phyloP scores from a whole-genome alignment of 2,797 vertebrate species.

The Helostoma temminkii region DNA sequence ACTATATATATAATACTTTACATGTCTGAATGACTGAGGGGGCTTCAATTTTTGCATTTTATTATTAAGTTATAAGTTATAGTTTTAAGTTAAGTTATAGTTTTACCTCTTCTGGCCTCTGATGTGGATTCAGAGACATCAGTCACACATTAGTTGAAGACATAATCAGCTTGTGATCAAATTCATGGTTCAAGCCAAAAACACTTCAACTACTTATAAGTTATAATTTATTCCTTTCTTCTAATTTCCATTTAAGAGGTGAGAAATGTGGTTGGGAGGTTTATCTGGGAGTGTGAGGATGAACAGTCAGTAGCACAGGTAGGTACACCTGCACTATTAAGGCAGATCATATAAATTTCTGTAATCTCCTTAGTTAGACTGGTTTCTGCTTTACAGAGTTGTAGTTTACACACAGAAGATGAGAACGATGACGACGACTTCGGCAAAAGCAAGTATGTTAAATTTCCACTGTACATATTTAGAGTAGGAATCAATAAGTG shows the following conservation, averaged over 20 bases:
- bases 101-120: not conserved
- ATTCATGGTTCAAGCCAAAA: not conserved
- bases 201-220: not conserved
- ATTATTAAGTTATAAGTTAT: too few relatives aligned
- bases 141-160: not conserved
- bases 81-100: not conserved
- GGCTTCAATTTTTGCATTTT: too few relatives aligned
- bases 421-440: constrained; percentile 24
- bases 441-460: constrained; percentile 40
- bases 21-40: too few relatives aligned
- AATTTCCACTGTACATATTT: not conserved
- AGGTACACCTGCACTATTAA: not conserved
- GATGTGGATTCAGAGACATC: not conserved
- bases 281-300: constrained; percentile 91
- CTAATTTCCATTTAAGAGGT: constrained; percentile 84
- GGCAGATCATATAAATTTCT: not conserved
- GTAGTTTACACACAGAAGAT: constrained; percentile 20
- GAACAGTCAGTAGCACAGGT: constrained; percentile 70
- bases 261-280: constrained; percentile 85
- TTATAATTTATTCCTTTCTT: not conserved
- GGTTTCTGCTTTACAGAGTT: constrained; percentile 39
- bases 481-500: not conserved
- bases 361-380: not conserved
- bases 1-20: too few relatives aligned
- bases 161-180: not conserved